A percentile compares a stretch with the other conserved stretches of the same genome.
phyloP scores from a whole-genome alignment of 2,888 invertebrate genomes.

The Dysmachus trigonus region DNA sequence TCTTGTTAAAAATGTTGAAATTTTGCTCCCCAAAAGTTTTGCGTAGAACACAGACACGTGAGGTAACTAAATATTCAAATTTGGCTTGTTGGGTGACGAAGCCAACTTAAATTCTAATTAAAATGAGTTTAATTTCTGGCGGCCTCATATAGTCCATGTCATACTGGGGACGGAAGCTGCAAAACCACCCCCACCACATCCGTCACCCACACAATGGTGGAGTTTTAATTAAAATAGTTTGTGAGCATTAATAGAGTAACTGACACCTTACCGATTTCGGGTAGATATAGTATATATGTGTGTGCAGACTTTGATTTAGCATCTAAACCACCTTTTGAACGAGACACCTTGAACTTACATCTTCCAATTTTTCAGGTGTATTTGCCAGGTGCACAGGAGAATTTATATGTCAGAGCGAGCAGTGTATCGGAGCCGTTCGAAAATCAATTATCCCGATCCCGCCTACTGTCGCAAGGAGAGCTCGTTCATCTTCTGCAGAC shows the following conservation, averaged over 20 bases:
- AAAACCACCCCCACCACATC: neutral
- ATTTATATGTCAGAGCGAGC: neutral
- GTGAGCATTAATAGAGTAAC: conserved; percentile 13
- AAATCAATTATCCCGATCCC: neutral
- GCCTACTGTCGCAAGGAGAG: conserved; percentile 2
- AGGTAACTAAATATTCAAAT: conserved; percentile 15
- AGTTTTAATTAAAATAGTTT: conserved; percentile 36
- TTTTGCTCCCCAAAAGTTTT: conserved; percentile 8
- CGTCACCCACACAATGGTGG: neutral
- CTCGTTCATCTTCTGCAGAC: neutral
- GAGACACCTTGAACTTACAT: neutral
- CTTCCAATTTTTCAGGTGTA: conserved; percentile 11
- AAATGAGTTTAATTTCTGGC: neutral
- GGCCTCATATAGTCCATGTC: neutral
- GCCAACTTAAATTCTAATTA: neutral
- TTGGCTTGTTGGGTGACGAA: neutral
- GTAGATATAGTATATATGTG: neutral
- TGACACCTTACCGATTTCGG: neutral
- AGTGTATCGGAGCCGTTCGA: neutral
- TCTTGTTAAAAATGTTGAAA: conserved; percentile 19
- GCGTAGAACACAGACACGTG: neutral
- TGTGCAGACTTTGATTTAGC: neutral
- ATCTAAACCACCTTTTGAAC: neutral
- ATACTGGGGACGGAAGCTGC: neutral
- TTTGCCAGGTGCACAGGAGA: neutral